Conservation (phyloP, 2,113 vertebrate genomes). For the Hymenochirus boettgeri region DNA sequence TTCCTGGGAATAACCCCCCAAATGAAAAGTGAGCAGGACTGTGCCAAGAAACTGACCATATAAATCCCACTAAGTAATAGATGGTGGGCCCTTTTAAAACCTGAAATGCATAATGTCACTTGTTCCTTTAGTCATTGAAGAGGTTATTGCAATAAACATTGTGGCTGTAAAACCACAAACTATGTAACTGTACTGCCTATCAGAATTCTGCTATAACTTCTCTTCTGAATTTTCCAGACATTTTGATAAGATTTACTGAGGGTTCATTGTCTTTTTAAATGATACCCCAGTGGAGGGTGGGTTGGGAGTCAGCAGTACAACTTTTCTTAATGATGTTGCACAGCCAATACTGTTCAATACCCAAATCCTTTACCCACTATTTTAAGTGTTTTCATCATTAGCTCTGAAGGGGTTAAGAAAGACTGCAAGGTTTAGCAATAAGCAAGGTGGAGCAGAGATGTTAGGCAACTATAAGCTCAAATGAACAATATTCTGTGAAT, state of each 20-base stretch:
- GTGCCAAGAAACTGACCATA: slow-evolving; percentile 13
- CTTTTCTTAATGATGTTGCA: neutral
- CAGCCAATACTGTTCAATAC: neutral
- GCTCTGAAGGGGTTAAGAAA: neutral
- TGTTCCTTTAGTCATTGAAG: neutral
- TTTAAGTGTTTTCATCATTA: neutral
- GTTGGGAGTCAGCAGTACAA: too few species aligned
- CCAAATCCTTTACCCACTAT: neutral
- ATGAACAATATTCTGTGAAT: slow-evolving; percentile 14
- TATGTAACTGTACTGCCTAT: neutral
- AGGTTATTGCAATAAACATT: neutral
- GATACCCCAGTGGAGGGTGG: too few species aligned
- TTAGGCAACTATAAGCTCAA: slow-evolving; percentile 2
- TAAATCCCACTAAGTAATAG: neutral
- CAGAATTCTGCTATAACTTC: neutral
- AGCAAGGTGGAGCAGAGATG: slow-evolving; percentile 15
- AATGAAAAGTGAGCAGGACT: neutral
- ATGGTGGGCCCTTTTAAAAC: neutral
- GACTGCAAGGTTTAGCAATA: slow-evolving; percentile 36
- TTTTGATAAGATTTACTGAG: too few species aligned
- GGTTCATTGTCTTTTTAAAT: too few species aligned
- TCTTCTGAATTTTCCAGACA: neutral
- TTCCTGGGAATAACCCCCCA: neutral
- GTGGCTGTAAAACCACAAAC: neutral
- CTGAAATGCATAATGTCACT: neutral